These are phyloP conservation scores for Muraenolepis orangiensis DNA, from an alignment of 2,797 vertebrate genomes.

Conservation along the genomic window DNA sequence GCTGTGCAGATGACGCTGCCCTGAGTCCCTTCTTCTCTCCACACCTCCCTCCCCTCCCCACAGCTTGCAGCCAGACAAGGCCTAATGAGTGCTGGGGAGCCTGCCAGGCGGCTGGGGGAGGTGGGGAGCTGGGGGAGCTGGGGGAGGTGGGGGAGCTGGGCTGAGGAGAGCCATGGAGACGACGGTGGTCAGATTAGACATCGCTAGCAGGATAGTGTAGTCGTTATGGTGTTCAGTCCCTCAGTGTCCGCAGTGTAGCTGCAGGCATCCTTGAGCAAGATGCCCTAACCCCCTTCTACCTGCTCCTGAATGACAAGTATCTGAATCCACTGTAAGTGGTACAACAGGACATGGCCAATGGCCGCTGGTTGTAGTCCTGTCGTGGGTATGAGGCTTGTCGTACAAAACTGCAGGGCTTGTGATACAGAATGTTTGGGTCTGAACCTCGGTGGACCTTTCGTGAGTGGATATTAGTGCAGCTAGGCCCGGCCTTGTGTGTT, in stretches of 20 bases:
- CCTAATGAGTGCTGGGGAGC: constrained; percentile 68
- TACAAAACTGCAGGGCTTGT: background rate
- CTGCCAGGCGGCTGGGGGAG: constrained; percentile 62
- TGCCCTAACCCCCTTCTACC: background rate
- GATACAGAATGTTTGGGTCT: background rate
- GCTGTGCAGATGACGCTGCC: no score
- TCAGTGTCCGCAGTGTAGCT: background rate
- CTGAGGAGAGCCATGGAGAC: background rate
- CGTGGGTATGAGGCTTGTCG: background rate
- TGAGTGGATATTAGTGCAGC: background rate
- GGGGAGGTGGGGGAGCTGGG: background rate
- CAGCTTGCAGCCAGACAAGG: constrained; percentile 49
- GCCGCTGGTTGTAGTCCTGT: background rate
- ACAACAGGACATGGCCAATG: background rate
- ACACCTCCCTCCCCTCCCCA: constrained; percentile 27
- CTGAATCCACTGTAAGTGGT: background rate
- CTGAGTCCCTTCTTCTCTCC: background rate
- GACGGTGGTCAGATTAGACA: background rate
- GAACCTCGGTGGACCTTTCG: background rate
- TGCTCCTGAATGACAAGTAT: background rate
- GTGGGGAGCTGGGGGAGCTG: constrained; percentile 15
- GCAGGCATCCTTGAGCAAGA: background rate
- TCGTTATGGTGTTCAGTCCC: background rate
- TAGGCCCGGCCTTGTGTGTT: background rate
- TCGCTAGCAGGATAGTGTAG: background rate